Conservation (phyloP, 2,888 invertebrate species). For the Ischnus inquisitorius region DNA sequence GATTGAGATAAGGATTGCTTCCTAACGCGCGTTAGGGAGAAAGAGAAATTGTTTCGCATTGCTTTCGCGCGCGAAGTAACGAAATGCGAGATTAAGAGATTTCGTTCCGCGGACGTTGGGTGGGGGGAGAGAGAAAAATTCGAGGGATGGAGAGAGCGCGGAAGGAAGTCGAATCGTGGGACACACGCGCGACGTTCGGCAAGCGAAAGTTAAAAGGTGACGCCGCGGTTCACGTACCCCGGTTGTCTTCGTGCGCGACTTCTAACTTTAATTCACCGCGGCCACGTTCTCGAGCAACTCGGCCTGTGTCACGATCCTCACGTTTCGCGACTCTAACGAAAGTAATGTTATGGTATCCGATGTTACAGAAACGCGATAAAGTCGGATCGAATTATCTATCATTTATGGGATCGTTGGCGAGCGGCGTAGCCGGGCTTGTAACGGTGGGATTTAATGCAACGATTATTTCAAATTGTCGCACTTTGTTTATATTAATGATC, state of each 20-base stretch:
- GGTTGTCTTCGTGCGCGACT: slow-evolving; percentile 21
- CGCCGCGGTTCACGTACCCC: slow-evolving; percentile 47
- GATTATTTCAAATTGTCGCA: too few species aligned
- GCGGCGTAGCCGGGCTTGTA: too few species aligned
- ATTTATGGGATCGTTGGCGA: background rate
- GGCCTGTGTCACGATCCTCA: slow-evolving; percentile 60
- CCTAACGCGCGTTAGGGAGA: slow-evolving; percentile 7
- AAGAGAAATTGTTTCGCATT: slow-evolving; percentile 65
- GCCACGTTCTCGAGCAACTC: slow-evolving; percentile 41
- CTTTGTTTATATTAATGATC: too few species aligned
- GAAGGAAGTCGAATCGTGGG: slow-evolving; percentile 41
- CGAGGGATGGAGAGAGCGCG: background rate
- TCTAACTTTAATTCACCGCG: slow-evolving; percentile 46
- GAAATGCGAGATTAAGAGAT: slow-evolving; percentile 36
- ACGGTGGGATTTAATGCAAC: too few species aligned
- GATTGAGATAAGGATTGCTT: background rate
- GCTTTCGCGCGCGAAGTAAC: slow-evolving; percentile 38
- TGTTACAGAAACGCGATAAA: slow-evolving; percentile 21
- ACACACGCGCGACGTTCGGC: slow-evolving; percentile 33
- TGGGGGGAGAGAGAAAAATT: background rate
- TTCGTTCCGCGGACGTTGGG: background rate
- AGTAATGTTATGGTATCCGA: slow-evolving; percentile 4
- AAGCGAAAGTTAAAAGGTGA: slow-evolving; percentile 68
- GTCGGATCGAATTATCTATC: background rate
- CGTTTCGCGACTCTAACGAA: slow-evolving; percentile 45